These are phyloP conservation scores for Calliopum simillimum DNA, from an alignment of 2,888 invertebrate genomes.

Conservation along the genomic window DNA sequence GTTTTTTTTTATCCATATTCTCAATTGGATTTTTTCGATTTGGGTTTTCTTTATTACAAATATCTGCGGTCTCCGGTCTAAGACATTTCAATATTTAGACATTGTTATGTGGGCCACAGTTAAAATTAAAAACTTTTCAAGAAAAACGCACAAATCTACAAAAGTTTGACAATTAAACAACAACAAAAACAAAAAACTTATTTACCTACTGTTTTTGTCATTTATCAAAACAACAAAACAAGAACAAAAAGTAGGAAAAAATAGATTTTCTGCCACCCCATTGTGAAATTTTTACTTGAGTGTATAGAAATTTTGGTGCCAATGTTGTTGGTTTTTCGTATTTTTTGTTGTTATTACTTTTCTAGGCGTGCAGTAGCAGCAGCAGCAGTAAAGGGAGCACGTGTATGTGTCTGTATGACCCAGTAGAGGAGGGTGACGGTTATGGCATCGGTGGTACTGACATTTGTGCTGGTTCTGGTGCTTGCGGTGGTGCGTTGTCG, in stretches of 20 bases:
- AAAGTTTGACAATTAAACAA: neutral
- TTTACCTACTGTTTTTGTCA: conserved; percentile 3
- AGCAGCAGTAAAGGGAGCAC: neutral
- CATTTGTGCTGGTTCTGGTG: too few relatives aligned
- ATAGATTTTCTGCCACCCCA: neutral
- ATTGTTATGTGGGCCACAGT: too few relatives aligned
- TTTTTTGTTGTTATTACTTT: conserved; percentile 27
- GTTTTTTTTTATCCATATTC: too few relatives aligned
- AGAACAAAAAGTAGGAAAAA: conserved; percentile 13
- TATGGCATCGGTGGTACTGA: neutral
- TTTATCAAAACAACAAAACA: conserved; percentile 23
- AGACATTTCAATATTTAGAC: too few relatives aligned
- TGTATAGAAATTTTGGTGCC: conserved; percentile 37
- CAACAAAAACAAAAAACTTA: too few relatives aligned
- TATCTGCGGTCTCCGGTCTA: too few relatives aligned
- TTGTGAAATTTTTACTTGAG: conserved; percentile 7
- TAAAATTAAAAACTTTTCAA: too few relatives aligned
- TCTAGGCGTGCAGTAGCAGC: neutral
- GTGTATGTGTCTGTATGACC: conserved; percentile 20
- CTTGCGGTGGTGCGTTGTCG: neutral
- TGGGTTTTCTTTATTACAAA: too few relatives aligned
- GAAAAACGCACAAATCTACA: too few relatives aligned
- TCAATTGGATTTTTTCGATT: too few relatives aligned
- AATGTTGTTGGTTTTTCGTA: conserved; percentile 32
- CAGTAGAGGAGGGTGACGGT: neutral